Percentiles rank a stretch among this genome's conserved stretches.
These are phyloP conservation scores for Lasioglossum albipes DNA, from an alignment of 1,140 invertebrate species.

Conservation along the genomic window DNA sequence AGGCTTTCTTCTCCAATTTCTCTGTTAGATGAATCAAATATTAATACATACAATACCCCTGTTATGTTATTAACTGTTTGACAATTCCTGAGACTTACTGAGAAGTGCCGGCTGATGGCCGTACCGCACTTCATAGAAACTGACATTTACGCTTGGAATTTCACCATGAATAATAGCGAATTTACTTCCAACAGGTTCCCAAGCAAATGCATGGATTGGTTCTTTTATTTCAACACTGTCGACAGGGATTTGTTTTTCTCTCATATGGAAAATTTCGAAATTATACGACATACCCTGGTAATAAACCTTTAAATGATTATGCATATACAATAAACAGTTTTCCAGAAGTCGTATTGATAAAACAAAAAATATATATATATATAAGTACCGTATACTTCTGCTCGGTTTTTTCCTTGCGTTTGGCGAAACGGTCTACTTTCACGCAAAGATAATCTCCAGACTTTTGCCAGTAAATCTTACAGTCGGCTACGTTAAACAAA, in stretches of 20 bases:
- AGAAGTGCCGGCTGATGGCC: slow-evolving; percentile 92
- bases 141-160: slow-evolving; percentile 91
- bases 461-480: slow-evolving; percentile 99
- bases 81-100: slow-evolving; percentile 83
- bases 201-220: slow-evolving; percentile 96
- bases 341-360: neutral
- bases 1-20: slow-evolving; percentile 94
- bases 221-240: slow-evolving; percentile 98
- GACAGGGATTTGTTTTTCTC: slow-evolving; percentile 98
- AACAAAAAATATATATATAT: neutral
- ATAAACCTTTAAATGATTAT: slow-evolving; percentile 20
- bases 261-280: slow-evolving; percentile 99
- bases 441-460: slow-evolving; percentile 98
- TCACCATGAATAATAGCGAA: slow-evolving; percentile 98
- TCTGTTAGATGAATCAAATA: slow-evolving; percentile 78
- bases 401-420: slow-evolving; percentile 94
- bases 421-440: slow-evolving; percentile 98
- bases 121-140: slow-evolving; percentile 95
- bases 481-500: slow-evolving; percentile 98
- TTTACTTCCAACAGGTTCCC: slow-evolving; percentile 98
- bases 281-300: slow-evolving; percentile 97
- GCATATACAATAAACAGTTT: neutral
- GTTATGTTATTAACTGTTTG: neutral
- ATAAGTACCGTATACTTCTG: slow-evolving; percentile 92
- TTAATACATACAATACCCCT: slow-evolving; percentile 21